Percentiles rank a stretch among this genome's conserved stretches.
Conservation (phyloP, 2,888 invertebrate genomes). For the Nyleta sp. region DNA sequence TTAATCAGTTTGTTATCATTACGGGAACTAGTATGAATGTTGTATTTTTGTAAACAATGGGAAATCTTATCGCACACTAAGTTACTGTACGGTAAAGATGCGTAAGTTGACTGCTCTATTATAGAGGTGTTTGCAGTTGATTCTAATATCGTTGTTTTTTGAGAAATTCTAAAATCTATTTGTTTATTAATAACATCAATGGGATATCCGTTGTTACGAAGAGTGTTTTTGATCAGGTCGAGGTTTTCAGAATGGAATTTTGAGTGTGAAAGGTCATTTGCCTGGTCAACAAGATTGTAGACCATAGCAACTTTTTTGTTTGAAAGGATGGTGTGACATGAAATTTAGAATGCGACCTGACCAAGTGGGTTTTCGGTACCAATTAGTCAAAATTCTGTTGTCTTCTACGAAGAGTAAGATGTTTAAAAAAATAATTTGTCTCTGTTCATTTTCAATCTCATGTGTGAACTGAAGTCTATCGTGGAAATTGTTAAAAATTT, state of each 20-base stretch:
- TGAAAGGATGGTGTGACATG: conserved; percentile 6
- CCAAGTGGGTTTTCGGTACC: background rate
- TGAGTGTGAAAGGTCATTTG: background rate
- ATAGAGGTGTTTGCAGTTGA: no score
- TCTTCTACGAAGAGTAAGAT: background rate
- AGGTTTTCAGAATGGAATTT: background rate
- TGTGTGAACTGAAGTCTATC: background rate
- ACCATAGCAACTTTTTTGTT: conserved; percentile 19
- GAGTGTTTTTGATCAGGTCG: background rate
- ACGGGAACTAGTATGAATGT: background rate
- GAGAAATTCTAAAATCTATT: no score
- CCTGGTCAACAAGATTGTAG: background rate
- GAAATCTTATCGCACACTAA: background rate
- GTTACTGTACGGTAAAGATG: background rate
- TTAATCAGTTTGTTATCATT: background rate
- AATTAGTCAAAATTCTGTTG: background rate
- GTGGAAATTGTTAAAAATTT: conserved; percentile 16
- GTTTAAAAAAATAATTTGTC: conserved; percentile 15
- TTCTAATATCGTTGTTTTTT: no score
- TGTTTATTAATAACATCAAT: background rate
- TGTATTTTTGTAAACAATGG: background rate
- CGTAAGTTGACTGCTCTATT: no score
- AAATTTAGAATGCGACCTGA: conserved; percentile 9
- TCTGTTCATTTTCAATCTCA: background rate
- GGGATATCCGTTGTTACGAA: background rate